phyloP scores from a whole-genome alignment of 2,113 vertebrate species.

The Mobula birostris region DNA sequence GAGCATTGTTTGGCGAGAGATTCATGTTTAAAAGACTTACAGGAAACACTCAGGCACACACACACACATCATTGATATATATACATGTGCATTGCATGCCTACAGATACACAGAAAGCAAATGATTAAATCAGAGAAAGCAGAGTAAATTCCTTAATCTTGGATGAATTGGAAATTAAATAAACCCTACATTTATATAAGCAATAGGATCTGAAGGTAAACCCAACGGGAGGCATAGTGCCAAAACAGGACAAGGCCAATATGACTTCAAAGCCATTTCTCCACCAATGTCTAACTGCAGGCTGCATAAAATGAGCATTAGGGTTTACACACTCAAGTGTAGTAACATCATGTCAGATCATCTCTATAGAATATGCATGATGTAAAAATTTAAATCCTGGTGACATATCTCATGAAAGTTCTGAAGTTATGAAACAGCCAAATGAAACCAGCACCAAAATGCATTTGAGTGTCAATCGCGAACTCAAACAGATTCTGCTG shows the following conservation, averaged over 20 bases:
- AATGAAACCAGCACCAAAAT: neutral
- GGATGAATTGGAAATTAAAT: neutral
- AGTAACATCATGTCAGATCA: no score
- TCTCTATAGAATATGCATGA: neutral
- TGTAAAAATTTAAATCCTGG: neutral
- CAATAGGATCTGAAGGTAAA: neutral
- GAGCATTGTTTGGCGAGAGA: constrained; percentile 18
- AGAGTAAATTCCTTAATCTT: constrained; percentile 13
- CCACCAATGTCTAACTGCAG: neutral
- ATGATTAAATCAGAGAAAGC: neutral
- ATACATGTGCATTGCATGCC: no score
- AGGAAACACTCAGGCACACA: neutral
- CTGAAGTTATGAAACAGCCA: neutral
- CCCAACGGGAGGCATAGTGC: neutral
- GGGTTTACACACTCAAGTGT: neutral
- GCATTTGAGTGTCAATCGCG: neutral
- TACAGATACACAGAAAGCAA: neutral
- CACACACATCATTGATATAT: neutral
- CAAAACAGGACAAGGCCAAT: neutral
- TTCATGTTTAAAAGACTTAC: neutral
- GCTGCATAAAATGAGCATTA: neutral
- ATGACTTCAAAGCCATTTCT: neutral
- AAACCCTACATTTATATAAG: neutral
- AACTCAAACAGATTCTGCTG: neutral
- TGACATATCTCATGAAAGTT: neutral